Conservation (phyloP, 2,888 invertebrate genomes). For the Cerceris rybyensis region DNA sequence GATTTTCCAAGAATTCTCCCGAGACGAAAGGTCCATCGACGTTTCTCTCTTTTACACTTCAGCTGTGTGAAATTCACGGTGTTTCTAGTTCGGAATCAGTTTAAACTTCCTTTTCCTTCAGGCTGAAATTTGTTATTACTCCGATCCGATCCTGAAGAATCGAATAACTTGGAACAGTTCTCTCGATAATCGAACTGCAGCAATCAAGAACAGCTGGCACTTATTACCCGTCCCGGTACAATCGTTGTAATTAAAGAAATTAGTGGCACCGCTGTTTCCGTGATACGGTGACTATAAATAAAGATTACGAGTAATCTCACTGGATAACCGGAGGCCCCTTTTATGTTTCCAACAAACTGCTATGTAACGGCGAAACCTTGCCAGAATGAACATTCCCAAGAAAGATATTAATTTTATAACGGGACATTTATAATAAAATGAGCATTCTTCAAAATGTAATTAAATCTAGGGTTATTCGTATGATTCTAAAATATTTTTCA, state of each 20-base stretch:
- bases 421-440: neutral
- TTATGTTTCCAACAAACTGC: conserved; percentile 42
- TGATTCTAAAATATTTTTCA: no score
- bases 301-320: conserved; percentile 67
- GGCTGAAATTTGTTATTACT: neutral
- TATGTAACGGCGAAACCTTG: conserved; percentile 19
- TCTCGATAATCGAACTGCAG: conserved; percentile 25
- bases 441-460: neutral
- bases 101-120: neutral
- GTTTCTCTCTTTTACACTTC: neutral
- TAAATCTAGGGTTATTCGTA: no score
- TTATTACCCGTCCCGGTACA: conserved; percentile 33
- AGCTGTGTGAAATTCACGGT: neutral
- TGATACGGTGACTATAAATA: conserved; percentile 62
- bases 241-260: conserved; percentile 59
- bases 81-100: neutral
- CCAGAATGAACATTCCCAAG: conserved; percentile 10
- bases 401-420: conserved; percentile 50
- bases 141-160: neutral
- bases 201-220: conserved; percentile 39
- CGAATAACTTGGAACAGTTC: conserved; percentile 2
- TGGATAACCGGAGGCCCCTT: conserved; percentile 43
- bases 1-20: no score
- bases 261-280: conserved; percentile 29
- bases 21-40: neutral